Base-by-base conservation (phyloP, 2,888 invertebrate genomes). In the Zaprionus lineosus region DNA sequence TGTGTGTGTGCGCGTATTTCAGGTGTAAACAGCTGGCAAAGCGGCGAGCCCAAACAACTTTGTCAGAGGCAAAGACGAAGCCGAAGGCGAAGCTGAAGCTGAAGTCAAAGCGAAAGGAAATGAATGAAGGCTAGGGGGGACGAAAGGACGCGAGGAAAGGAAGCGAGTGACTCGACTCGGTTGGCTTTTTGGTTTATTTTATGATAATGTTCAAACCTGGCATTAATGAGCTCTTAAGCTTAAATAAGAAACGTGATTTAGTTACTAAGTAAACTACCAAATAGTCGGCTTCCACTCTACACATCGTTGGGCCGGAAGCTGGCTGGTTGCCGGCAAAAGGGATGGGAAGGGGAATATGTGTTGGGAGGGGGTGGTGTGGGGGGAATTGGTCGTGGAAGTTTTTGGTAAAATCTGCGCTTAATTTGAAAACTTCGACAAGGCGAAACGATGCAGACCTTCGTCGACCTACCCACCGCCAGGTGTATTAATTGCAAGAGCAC, bases 181-280 rank as follows among this genome's bases (percentile, higher is more conserved):
- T 68, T 64, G 59, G 59, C 46, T 59, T 55, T 59, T 59, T 61
- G 64, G 57, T 70, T 74, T 69, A 65, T 84, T 84, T 86, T 86
- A 86, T 84, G 85, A 81, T 85, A 81, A 86, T 82, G 79, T 71
- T 76, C 50, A 64, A 66, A 72, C 77, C 79, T 77, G 82, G 63
- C 82, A 73, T 82, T 84, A 83, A 81, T 86, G 86, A 86, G 87
- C 84, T 84, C 86, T 86, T 86, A 79, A 86, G 86, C 86, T 81
- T 74, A 87, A 86, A 86, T 87, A 86, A 84, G 87, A 81, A 79
- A 83, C 86, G 87, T 86, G 86, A 84, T 87, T 82, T 79, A 84
- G 81, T 69, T 82, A 82, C 85, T 79, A 82, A 82, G 85, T 81
- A 81, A 81, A 81, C 84, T 84, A 74, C 63, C 59, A 72, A 77